Evolutionary conservation across 2,797 vertebrate species (phyloP), one percentile per base, ranked within the genome.

Genomic region (Pseudochromis fuscus): DNA sequence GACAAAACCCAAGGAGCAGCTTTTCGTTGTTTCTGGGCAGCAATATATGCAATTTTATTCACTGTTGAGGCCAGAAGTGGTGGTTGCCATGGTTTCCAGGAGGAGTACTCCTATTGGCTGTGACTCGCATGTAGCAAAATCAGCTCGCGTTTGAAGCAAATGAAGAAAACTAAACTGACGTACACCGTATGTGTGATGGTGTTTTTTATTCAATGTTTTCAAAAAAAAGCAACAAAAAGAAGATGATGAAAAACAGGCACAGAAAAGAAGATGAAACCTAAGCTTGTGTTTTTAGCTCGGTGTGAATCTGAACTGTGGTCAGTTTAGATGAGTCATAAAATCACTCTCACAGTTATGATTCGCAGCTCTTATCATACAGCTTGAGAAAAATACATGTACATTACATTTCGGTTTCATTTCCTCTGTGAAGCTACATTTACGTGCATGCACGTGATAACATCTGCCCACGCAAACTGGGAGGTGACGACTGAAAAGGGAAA

Each of bases 351-450:
- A 10, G 2, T 13, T 6, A 18, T 66, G 62, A 79, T 48, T 59
- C 74, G 53, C 8, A 3, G 25, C 18, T 4, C 18, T 25, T 30
- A 33, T 40, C 5, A n/a, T 1, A 28, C 1, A 53, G 3, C 23
- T 25, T 1, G 7, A 12, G 0, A 58, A 4, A 1, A 10, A 3
- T n/a, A 25, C 7, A 5, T 0, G 4, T 3, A 53, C 5, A 49
- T 27, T 3, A 53, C 5, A 49, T 27, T 53, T 76, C 1, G 18
- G 31, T 89, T 84, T 87, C 65, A 25, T 25, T 83, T 80, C 73
- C 60, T 64, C 28, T 67, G 3, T 23, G 35, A 72, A 42, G 3
- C 0, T 5, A 24, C 40, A 19, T 57, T 18, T 10, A 40, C 5
- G 0, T 46, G 45, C 12, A 25, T 5, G 11, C 12, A 69, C 40